Evolutionary conservation across 2,113 vertebrate genomes (phyloP).

Genomic region (Tyto alba): DNA sequence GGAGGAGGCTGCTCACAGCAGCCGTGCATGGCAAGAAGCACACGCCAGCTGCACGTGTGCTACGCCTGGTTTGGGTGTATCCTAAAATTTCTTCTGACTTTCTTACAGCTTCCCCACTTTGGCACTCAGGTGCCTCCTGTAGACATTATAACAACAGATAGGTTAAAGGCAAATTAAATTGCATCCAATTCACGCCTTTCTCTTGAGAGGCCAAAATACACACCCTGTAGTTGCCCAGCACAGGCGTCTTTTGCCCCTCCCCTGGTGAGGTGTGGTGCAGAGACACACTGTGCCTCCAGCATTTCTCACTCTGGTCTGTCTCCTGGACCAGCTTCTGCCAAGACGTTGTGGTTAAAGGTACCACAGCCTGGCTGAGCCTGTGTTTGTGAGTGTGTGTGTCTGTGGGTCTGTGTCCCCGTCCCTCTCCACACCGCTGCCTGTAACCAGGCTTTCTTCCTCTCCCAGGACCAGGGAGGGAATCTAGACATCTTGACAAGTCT

Average conservation of each 20-base stretch:
- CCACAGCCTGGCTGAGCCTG: neutral
- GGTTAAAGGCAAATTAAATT: neutral
- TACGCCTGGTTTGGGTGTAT: neutral
- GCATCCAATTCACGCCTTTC: neutral
- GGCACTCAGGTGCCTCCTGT: neutral
- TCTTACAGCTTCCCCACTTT: neutral
- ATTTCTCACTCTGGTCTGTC: neutral
- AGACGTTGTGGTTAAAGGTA: neutral
- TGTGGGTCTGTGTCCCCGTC: accelerated
- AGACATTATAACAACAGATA: neutral
- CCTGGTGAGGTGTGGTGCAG: neutral
- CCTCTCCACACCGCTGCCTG: neutral
- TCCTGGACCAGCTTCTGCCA: neutral
- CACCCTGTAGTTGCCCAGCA: neutral
- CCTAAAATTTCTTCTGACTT: neutral
- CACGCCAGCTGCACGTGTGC: neutral
- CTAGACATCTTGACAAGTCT: neutral
- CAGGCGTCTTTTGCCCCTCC: neutral
- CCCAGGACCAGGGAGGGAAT: neutral
- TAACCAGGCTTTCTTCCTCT: neutral
- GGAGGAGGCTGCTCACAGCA: neutral
- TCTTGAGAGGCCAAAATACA: neutral
- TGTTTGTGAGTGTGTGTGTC: neutral
- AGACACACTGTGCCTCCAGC: neutral
- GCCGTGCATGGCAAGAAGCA: accelerated